Base-by-base conservation (phyloP, 2,888 invertebrate species). In the Ophion slaviceki region DNA sequence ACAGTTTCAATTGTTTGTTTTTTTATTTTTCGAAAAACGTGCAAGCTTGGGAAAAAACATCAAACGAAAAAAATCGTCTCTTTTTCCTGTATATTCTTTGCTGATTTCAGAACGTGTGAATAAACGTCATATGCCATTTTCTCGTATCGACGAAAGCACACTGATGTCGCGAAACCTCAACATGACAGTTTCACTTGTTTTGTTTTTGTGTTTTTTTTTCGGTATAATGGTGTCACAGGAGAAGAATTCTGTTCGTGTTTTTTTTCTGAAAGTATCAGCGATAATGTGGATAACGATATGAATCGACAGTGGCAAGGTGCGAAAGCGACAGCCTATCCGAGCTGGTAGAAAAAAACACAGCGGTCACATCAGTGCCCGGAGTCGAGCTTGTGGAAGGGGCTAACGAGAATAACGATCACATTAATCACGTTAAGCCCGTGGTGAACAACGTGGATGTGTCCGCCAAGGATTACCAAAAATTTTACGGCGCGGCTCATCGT, bases 381-480 rank as follows among this genome's bases (percentile, higher is more conserved):
- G 45, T 79, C 14, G 68, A 36, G 28, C 20, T 40, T 17, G 11
- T 40, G 4, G n/a, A 70, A 2, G 47, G 32, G 45, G 24, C 57
- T 57, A 59, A 53, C 70, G 28, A 24, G 10, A 32, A 59, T 11
- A 36, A 64, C 53, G 82, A 62, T 40, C 28, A 53, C 24, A 70
- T 80, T 10, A 71, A 71, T 67, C 75, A 71, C 47, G 82, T 64
- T 79, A 71, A 82, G 64, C 70, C 70, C n/a, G 3, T 59, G 71
- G 28, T 45, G 47, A 47, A 77, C 72, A 68, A 68, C 36, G 40
- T 53, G 40, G 68, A 47, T 53, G 11, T 45, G 59, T 20, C 77
- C 17, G 57, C 64, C 45, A 78, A 10, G 78, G 78, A 80, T 66
- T 66, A 80, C 17, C 70, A 76, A 59, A 71, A 84, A 68, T 71